Evolutionary conservation across 2,113 vertebrate species (phyloP).

Genomic region (Rhabdornis inornatus): DNA sequence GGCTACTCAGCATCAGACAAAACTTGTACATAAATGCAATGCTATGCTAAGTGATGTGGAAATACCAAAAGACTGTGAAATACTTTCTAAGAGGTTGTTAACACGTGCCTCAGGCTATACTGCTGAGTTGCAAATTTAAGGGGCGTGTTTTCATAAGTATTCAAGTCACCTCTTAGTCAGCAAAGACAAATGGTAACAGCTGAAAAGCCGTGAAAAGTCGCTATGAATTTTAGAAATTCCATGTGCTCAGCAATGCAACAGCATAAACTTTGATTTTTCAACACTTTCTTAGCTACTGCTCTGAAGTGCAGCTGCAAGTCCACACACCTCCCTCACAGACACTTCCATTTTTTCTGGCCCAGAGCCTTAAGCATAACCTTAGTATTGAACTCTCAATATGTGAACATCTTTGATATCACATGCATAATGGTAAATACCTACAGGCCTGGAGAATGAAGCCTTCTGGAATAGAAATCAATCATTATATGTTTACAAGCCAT

Average conservation of each 20-base stretch:
- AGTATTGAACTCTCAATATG: not conserved
- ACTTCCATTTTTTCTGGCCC: not conserved
- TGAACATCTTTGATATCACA: not conserved
- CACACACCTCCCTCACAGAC: not conserved
- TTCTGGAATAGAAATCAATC: not conserved
- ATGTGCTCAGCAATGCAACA: not conserved
- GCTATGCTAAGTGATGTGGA: constrained; percentile 22
- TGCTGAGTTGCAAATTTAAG: constrained; percentile 21
- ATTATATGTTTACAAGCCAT: not conserved
- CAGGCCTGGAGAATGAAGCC: not conserved
- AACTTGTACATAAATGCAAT: not conserved
- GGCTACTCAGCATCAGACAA: not conserved
- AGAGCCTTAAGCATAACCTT: not conserved
- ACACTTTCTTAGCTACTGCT: not conserved
- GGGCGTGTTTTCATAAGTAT: not conserved
- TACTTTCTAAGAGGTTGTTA: constrained; percentile 36
- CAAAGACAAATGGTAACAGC: not conserved
- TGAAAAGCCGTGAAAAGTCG: not conserved
- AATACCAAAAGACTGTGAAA: constrained; percentile 5
- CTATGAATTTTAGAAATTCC: not conserved
- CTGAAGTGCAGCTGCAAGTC: not conserved
- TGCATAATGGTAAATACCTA: not conserved
- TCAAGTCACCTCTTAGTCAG: not conserved
- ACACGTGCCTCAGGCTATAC: constrained; percentile 5
- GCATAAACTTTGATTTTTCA: not conserved